Evolutionary conservation across 2,113 vertebrate species (phyloP).

Genomic region (Pomatostomus ruficeps): DNA sequence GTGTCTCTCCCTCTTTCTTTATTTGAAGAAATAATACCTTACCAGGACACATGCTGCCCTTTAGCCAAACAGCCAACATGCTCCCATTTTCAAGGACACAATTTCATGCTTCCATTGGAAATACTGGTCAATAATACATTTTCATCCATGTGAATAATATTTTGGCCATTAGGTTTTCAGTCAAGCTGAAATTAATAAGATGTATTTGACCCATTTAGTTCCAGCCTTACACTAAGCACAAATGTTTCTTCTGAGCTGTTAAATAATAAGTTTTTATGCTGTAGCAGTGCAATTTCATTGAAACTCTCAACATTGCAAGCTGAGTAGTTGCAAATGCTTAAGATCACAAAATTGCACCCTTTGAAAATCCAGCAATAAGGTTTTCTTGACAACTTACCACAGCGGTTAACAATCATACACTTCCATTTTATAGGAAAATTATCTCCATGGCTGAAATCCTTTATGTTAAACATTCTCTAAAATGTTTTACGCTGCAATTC

Average conservation of each 20-base stretch:
- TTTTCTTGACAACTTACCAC: neutral
- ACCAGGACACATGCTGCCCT: neutral
- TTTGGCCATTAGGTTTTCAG: neutral
- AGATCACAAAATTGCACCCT: neutral
- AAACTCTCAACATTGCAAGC: neutral
- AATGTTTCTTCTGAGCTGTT: neutral
- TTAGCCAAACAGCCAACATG: neutral
- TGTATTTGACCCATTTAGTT: accelerated
- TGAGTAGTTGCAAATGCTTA: neutral
- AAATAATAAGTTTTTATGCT: neutral
- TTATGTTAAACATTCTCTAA: neutral
- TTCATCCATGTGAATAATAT: neutral
- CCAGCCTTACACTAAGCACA: neutral
- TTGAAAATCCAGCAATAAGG: neutral
- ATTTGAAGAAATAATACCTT: neutral
- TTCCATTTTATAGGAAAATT: neutral
- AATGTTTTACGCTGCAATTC: neutral
- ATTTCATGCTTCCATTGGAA: neutral
- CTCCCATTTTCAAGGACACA: neutral
- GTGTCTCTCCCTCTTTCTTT: neutral
- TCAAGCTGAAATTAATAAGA: neutral
- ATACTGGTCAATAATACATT: neutral
- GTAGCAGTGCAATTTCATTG: neutral
- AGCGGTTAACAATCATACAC: neutral
- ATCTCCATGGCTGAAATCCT: neutral